These are phyloP conservation scores for Diaprepes abbreviatus DNA, from an alignment of 2,888 invertebrate genomes.

Conservation along the genomic window DNA sequence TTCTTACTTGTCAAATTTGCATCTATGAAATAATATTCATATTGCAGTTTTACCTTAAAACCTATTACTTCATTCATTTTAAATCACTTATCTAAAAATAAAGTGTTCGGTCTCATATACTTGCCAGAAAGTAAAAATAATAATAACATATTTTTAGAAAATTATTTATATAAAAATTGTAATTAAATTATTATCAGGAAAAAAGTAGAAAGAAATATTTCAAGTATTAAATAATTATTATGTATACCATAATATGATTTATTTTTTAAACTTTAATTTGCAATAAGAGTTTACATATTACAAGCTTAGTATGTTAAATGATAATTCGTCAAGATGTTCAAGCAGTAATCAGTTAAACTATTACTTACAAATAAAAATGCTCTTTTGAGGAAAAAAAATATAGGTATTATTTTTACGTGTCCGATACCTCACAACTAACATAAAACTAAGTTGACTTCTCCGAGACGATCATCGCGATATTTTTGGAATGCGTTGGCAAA, in stretches of 20 bases:
- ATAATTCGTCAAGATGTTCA: too few species aligned
- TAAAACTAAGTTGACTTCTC: constrained; percentile 50
- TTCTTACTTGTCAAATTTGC: background rate
- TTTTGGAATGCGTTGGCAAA: constrained; percentile 54
- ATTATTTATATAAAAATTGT: too few species aligned
- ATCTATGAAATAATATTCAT: background rate
- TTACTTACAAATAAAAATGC: too few species aligned
- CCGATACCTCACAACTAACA: constrained; percentile 36
- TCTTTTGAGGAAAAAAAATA: background rate
- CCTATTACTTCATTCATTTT: constrained; percentile 18
- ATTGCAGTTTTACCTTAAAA: background rate
- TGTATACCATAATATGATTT: too few species aligned
- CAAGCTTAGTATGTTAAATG: too few species aligned
- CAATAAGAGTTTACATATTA: too few species aligned
- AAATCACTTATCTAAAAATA: constrained; percentile 16
- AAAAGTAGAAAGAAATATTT: too few species aligned
- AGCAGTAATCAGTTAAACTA: too few species aligned
- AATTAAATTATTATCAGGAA: too few species aligned
- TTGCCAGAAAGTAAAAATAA: constrained; percentile 16
- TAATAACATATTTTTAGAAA: too few species aligned
- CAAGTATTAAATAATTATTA: too few species aligned
- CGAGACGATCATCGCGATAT: constrained; percentile 51
- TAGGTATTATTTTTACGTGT: constrained; percentile 20
- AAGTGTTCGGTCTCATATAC: background rate
- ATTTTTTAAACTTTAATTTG: too few species aligned